Conservation (phyloP, 2,888 invertebrate genomes). For the Synergus itoensis region DNA sequence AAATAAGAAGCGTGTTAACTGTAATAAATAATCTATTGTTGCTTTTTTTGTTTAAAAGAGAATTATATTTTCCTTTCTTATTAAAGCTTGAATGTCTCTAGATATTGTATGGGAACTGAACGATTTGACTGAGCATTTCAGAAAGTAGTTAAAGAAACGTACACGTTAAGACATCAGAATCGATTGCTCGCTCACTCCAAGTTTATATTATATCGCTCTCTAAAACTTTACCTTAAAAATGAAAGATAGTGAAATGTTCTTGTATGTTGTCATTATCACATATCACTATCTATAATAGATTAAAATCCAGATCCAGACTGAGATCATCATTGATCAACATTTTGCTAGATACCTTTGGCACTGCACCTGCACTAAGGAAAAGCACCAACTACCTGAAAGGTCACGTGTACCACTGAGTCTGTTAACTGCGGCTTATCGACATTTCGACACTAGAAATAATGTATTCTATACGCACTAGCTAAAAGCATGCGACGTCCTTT, state of each 20-base stretch:
- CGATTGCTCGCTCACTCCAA: background rate
- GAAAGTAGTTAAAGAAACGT: too few relatives aligned
- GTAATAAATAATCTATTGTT: background rate
- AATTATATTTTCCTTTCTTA: background rate
- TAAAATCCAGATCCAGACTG: background rate
- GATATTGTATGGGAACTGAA: background rate
- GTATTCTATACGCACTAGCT: background rate
- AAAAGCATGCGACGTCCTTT: background rate
- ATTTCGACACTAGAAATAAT: background rate
- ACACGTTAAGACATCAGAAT: background rate
- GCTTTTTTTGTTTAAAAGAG: background rate
- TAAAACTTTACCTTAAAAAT: background rate
- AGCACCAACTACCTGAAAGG: background rate
- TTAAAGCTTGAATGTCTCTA: background rate
- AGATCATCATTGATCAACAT: background rate
- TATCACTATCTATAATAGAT: background rate
- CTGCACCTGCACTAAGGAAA: background rate
- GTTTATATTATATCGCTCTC: background rate
- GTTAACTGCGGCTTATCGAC: background rate
- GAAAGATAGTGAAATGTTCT: background rate
- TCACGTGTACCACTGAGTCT: constrained; percentile 15
- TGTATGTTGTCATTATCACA: background rate
- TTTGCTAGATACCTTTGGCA: background rate
- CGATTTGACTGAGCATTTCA: background rate
- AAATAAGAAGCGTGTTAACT: background rate